Evolutionary conservation across 2,888 invertebrate genomes (phyloP).

Genomic region (Iphiclides podalirius): DNA sequence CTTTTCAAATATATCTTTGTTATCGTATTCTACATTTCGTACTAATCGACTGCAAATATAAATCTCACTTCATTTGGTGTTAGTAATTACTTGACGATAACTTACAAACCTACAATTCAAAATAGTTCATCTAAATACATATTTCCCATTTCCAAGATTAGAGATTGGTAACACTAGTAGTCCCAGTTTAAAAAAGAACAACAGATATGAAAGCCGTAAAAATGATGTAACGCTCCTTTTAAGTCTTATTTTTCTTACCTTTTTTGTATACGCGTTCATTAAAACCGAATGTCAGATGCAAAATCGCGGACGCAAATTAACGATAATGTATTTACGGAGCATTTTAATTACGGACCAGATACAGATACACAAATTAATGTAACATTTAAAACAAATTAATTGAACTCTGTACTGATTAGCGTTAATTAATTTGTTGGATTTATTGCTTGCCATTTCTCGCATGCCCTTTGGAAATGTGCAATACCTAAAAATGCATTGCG

Average conservation of each 20-base stretch:
- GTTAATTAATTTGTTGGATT: conserved; percentile 21
- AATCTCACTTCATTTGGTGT: too few relatives aligned
- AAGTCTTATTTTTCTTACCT: background rate
- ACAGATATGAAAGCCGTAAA: background rate
- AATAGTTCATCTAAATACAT: too few relatives aligned
- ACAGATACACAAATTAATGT: conserved; percentile 24
- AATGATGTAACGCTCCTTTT: background rate
- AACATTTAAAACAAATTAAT: conserved; percentile 22
- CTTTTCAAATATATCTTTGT: too few relatives aligned
- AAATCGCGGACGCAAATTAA: conserved; percentile 19
- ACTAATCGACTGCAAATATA: too few relatives aligned
- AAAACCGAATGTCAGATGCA: conserved; percentile 15
- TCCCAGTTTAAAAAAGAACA: background rate
- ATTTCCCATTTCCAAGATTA: too few relatives aligned
- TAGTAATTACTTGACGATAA: too few relatives aligned
- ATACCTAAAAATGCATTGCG: too few relatives aligned
- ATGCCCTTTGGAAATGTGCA: too few relatives aligned
- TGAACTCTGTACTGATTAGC: conserved; percentile 15
- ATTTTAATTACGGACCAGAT: conserved; percentile 22
- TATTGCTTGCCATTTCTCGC: conserved; percentile 2
- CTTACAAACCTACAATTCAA: too few relatives aligned
- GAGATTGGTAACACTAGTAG: background rate
- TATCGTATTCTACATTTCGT: too few relatives aligned
- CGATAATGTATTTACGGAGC: conserved; percentile 21
- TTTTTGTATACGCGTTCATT: conserved; percentile 9